Conservation (phyloP, 2,888 invertebrate genomes). For the Aquatica leii region DNA sequence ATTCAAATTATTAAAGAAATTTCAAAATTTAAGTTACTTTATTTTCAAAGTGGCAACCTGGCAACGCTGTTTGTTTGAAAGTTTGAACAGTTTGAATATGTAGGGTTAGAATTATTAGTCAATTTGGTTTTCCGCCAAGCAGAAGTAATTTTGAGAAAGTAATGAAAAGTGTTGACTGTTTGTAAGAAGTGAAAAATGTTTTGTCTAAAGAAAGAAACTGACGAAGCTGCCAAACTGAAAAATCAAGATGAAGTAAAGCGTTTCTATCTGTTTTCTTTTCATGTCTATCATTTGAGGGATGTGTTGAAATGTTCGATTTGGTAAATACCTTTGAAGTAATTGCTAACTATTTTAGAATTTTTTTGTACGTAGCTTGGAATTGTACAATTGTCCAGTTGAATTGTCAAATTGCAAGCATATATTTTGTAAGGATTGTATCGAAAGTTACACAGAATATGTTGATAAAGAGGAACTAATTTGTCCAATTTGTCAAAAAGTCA, state of each 20-base stretch:
- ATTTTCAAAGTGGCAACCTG: too few species aligned
- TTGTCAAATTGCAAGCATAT: slow-evolving; percentile 34
- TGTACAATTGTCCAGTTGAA: slow-evolving; percentile 33
- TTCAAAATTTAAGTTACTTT: too few species aligned
- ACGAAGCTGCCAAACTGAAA: background rate
- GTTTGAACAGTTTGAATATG: too few species aligned
- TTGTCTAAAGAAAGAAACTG: background rate
- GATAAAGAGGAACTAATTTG: slow-evolving; percentile 5
- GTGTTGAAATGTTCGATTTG: slow-evolving; percentile 39
- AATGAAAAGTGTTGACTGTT: too few species aligned
- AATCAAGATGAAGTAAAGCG: slow-evolving; percentile 13
- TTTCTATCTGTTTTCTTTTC: slow-evolving; percentile 11
- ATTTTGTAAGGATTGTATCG: slow-evolving; percentile 40
- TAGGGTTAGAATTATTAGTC: too few species aligned
- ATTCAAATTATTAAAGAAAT: too few species aligned
- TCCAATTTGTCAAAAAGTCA: slow-evolving; percentile 15
- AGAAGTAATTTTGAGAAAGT: too few species aligned
- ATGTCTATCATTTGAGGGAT: slow-evolving; percentile 21
- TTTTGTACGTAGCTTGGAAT: slow-evolving; percentile 38
- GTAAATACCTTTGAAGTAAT: slow-evolving; percentile 31
- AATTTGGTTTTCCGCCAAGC: too few species aligned
- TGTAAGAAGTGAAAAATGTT: slow-evolving; percentile 17
- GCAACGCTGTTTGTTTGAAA: too few species aligned
- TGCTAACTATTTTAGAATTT: background rate
- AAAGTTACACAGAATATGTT: slow-evolving; percentile 15